phyloP scores from a whole-genome alignment of 53 echinoderm and acorn worm species.

The Patiria pectinifera region DNA sequence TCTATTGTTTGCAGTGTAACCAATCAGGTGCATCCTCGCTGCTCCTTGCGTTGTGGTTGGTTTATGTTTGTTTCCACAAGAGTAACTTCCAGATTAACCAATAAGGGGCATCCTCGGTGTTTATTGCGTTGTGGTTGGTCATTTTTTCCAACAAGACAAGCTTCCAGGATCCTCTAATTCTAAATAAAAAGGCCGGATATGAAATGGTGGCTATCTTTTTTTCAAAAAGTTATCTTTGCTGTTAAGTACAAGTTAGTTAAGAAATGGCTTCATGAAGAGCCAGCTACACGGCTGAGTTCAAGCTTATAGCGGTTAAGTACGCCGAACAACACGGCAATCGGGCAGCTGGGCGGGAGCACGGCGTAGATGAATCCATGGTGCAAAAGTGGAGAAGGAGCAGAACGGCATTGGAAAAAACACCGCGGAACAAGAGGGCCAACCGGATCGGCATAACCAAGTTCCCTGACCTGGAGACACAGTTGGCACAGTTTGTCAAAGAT shows the following conservation, averaged over 20 bases:
- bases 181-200: not conserved
- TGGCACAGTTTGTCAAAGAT: not conserved
- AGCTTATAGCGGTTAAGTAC: not conserved
- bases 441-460: not conserved
- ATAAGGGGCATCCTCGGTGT: no score
- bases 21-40: no score
- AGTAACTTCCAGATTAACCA: no score
- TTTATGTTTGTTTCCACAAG: no score
- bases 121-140: no score
- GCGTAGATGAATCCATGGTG: not conserved
- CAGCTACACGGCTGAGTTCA: not conserved
- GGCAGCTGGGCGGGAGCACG: not conserved
- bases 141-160: no score
- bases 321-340: not conserved
- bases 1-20: no score
- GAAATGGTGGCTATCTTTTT: no score
- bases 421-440: not conserved
- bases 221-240: no score
- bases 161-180: no score
- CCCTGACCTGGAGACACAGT: not conserved
- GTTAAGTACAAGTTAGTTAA: no score
- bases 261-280: not conserved
- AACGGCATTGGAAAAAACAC: not conserved
- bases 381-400: not conserved
- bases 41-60: no score